A percentile compares a stretch with the other conserved stretches of the same genome.
These are phyloP conservation scores for Dicentrarchus labrax DNA, from an alignment of 2,113 vertebrate genomes.

Conservation along the genomic window DNA sequence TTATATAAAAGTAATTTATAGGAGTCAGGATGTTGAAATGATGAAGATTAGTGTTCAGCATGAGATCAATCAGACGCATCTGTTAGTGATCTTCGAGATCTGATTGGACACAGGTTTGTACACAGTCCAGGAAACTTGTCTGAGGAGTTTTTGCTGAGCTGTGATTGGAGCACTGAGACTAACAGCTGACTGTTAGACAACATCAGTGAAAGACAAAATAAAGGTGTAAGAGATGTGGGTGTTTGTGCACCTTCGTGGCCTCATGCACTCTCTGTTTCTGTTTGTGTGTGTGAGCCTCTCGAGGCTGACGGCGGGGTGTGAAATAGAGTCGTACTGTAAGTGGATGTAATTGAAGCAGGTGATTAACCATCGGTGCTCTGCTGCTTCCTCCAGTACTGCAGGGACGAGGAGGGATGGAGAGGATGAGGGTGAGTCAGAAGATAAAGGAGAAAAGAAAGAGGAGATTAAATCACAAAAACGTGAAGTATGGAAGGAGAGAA, in stretches of 20 bases:
- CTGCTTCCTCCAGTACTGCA: not conserved
- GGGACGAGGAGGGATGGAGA: not conserved
- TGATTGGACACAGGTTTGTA: not conserved
- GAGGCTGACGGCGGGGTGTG: slow-evolving; percentile 9
- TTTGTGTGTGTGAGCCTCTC: not conserved
- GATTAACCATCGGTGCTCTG: slow-evolving; percentile 23
- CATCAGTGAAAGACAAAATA: too few relatives aligned
- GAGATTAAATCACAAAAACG: not conserved
- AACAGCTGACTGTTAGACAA: not conserved
- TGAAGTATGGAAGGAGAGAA: not conserved
- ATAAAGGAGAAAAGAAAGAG: not conserved
- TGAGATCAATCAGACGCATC: slow-evolving; percentile 1
- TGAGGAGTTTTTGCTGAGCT: not conserved
- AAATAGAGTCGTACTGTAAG: slow-evolving; percentile 26
- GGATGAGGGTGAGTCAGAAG: not conserved
- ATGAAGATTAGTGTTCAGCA: not conserved
- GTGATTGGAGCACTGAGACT: not conserved
- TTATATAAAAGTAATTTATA: not conserved
- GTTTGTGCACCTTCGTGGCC: not conserved
- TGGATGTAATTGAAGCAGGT: slow-evolving; percentile 58
- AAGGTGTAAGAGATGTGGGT: too few relatives aligned
- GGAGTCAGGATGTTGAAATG: not conserved
- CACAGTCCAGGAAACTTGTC: not conserved
- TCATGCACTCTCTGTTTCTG: not conserved
- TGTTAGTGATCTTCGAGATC: not conserved